Evolutionary conservation across 1,140 invertebrate genomes (phyloP).

Genomic region (Cotesia typhae): DNA sequence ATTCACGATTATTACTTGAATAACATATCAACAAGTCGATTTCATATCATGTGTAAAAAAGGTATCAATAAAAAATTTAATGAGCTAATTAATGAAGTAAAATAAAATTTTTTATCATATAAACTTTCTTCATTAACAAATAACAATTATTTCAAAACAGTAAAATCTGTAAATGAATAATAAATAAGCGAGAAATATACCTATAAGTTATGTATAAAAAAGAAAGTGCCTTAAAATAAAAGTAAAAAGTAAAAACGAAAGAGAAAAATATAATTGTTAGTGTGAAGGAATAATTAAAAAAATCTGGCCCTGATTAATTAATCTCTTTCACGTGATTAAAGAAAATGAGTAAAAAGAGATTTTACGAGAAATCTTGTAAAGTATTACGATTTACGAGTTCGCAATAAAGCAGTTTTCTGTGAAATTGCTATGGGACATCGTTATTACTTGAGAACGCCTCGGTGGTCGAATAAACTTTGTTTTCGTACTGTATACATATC

Average conservation of each 20-base stretch:
- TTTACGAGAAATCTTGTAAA: constrained; percentile 31
- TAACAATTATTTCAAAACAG: neutral
- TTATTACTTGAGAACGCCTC: constrained; percentile 33
- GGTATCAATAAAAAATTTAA: no score
- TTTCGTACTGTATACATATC: constrained; percentile 16
- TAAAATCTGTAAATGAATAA: no score
- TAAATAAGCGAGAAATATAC: no score
- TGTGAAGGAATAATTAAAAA: neutral
- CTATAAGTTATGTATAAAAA: no score
- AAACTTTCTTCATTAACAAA: no score
- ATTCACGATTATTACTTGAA: no score
- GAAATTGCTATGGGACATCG: constrained; percentile 37
- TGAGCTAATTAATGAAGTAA: no score
- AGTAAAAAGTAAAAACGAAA: neutral
- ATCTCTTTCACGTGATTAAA: constrained; percentile 29
- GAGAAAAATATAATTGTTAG: neutral
- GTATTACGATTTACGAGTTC: constrained; percentile 35
- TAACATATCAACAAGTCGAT: no score
- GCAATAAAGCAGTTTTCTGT: constrained; percentile 36
- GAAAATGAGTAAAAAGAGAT: constrained; percentile 27
- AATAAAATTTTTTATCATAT: no score
- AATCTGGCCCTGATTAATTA: constrained; percentile 15
- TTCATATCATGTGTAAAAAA: no score
- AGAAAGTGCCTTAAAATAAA: neutral
- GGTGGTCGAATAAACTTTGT: constrained; percentile 34